Evolutionary conservation across 2,797 vertebrate species (phyloP).

Genomic region (Cyclura pinguis): DNA sequence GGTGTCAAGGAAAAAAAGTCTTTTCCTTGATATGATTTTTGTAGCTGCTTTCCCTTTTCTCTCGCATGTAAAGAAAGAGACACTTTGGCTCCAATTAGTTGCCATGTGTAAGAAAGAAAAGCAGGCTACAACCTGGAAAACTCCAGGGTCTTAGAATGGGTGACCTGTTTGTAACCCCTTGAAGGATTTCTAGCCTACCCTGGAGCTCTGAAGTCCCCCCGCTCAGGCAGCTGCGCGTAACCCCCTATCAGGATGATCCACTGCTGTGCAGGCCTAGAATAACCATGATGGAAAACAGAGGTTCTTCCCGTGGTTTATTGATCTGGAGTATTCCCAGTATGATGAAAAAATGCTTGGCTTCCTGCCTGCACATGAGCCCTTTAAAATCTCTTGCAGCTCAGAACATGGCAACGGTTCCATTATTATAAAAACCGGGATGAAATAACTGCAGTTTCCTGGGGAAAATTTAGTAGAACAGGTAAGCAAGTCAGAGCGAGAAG

Average conservation of each 20-base stretch:
- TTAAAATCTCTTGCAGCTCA: conserved; percentile 10
- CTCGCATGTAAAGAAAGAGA: not conserved
- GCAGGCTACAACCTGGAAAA: not conserved
- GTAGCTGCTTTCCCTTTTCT: not conserved
- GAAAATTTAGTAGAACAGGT: not conserved
- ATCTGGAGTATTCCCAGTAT: not conserved
- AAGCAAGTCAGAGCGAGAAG: not conserved
- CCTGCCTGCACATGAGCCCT: not conserved
- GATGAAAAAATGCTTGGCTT: not conserved
- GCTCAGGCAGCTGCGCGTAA: not conserved
- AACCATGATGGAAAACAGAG: not conserved
- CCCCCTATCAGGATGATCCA: too few species aligned
- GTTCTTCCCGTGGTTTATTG: not conserved
- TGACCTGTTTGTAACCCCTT: not conserved
- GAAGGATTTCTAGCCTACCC: not conserved
- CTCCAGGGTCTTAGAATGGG: not conserved
- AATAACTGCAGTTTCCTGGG: not conserved
- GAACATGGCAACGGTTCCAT: not conserved
- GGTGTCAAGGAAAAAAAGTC: not conserved
- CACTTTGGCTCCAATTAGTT: not conserved
- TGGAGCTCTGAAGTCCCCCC: not conserved
- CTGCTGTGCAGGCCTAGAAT: not conserved
- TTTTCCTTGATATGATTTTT: not conserved
- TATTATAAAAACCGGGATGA: not conserved
- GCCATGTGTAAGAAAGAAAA: too few species aligned